These are phyloP conservation scores for Tenodera sinensis DNA, from an alignment of 2,888 invertebrate species.

Conservation along the genomic window DNA sequence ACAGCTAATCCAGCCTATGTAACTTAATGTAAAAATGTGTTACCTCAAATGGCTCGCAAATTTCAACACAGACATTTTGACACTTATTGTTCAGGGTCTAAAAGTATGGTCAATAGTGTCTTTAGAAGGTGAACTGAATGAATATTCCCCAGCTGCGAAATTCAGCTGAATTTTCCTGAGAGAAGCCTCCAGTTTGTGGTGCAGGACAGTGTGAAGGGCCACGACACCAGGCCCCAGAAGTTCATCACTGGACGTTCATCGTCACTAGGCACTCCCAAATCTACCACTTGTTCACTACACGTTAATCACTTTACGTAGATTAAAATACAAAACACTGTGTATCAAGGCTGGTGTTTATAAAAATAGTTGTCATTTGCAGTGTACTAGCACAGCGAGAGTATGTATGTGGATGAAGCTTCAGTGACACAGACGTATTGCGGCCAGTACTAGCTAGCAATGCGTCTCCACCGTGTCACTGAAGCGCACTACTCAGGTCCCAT, in stretches of 20 bases:
- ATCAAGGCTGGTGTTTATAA: background rate
- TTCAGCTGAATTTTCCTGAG: background rate
- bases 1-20: too few relatives aligned
- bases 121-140: too few relatives aligned
- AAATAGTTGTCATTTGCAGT: background rate
- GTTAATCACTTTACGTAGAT: background rate
- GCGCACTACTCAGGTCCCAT: conserved; percentile 37
- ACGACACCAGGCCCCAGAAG: background rate
- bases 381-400: background rate
- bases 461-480: conserved; percentile 31
- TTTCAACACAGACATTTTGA: too few relatives aligned
- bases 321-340: background rate
- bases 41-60: too few relatives aligned
- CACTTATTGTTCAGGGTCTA: too few relatives aligned
- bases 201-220: background rate
- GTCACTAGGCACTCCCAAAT: background rate
- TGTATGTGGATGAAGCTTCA: background rate
- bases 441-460: conserved; percentile 31
- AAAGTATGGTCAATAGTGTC: too few relatives aligned
- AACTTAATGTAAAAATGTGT: too few relatives aligned
- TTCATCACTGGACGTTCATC: background rate
- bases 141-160: background rate
- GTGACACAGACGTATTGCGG: conserved; percentile 1
- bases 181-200: background rate
- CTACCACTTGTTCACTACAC: background rate